Evolutionary conservation across 2,888 invertebrate species (phyloP).

Genomic region (Spatulosminthurus flaviceps): DNA sequence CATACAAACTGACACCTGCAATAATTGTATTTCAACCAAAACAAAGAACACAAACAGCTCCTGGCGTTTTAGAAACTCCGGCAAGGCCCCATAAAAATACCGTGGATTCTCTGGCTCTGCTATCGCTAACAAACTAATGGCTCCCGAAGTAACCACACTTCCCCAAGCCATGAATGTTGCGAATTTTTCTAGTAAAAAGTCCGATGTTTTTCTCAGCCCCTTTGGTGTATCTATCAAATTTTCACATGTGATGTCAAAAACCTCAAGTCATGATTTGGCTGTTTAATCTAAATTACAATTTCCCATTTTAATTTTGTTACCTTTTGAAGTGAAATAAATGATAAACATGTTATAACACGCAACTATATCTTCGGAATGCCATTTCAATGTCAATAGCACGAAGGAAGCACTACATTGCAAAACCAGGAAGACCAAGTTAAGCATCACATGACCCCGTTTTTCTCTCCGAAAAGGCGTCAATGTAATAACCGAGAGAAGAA

Average conservation of each 20-base stretch:
- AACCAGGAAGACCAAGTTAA: not conserved
- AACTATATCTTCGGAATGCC: not conserved
- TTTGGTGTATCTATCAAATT: not conserved
- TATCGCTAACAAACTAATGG: not conserved
- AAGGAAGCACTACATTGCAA: not conserved
- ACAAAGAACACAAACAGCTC: not conserved
- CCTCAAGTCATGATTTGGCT: not conserved
- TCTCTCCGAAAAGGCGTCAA: not conserved
- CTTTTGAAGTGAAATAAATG: not conserved
- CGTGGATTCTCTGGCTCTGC: not conserved
- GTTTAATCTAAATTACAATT: too few relatives aligned
- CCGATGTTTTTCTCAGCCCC: not conserved
- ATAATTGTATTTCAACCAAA: not conserved
- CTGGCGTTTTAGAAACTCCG: not conserved
- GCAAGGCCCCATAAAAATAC: not conserved
- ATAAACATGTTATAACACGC: not conserved
- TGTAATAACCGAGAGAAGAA: not conserved
- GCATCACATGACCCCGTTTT: not conserved
- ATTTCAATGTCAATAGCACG: not conserved
- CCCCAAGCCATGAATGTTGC: not conserved
- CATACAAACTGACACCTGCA: not conserved
- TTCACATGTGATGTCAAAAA: not conserved
- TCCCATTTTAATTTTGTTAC: too few relatives aligned
- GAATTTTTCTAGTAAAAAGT: not conserved
- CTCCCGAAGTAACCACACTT: not conserved